phyloP scores from a whole-genome alignment of 2,888 invertebrate genomes.

The Chromoteleia sp. region DNA sequence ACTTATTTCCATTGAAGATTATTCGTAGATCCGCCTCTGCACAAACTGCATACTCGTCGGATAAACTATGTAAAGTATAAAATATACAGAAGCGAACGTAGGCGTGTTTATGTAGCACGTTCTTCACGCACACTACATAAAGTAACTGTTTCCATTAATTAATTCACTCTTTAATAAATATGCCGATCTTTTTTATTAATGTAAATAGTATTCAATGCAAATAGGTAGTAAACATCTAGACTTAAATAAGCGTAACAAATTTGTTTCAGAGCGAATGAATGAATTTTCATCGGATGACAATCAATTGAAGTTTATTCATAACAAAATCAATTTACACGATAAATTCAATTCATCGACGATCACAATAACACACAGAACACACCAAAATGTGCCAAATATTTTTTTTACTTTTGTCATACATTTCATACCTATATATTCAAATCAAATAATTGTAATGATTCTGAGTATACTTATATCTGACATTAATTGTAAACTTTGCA shows the following conservation, averaged over 20 bases:
- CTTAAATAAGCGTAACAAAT: neutral
- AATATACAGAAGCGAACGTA: conserved; percentile 11
- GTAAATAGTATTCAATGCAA: conserved; percentile 13
- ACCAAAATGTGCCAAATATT: conserved; percentile 27
- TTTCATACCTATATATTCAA: conserved; percentile 17
- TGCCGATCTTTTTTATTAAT: neutral
- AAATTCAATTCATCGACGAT: conserved; percentile 19
- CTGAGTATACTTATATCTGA: conserved; percentile 13
- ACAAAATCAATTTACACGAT: conserved; percentile 24
- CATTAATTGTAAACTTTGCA: conserved; percentile 37
- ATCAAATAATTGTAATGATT: conserved; percentile 38
- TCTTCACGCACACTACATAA: conserved; percentile 4
- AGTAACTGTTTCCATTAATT: conserved; percentile 13
- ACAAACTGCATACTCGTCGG: neutral
- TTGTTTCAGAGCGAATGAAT: neutral
- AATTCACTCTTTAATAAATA: conserved; percentile 6
- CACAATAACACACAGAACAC: conserved; percentile 40
- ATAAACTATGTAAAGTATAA: conserved; percentile 22
- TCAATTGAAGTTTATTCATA: conserved; percentile 24
- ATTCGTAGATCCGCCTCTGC: conserved; percentile 37
- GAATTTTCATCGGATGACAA: neutral
- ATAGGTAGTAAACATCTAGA: neutral
- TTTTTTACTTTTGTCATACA: conserved; percentile 4
- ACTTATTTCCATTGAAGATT: conserved; percentile 32
- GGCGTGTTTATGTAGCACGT: conserved; percentile 19